phyloP scores from a whole-genome alignment of 1,140 invertebrate genomes.

The Archivesica marissinica region DNA sequence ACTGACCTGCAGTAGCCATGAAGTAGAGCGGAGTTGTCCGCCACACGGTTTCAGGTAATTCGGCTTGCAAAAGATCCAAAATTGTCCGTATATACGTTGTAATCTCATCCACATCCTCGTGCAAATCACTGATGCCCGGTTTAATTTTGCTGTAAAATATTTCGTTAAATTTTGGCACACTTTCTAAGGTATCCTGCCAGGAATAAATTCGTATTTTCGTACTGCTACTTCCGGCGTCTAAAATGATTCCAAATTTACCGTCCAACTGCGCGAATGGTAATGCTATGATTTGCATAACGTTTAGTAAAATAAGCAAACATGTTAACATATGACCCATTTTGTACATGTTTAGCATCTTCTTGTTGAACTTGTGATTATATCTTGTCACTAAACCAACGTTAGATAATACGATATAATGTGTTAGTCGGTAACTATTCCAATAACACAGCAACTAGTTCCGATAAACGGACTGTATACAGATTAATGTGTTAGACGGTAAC shows the following conservation, averaged over 20 bases:
- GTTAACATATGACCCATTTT: neutral
- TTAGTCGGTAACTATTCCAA: no score
- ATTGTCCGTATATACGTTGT: constrained; percentile 58
- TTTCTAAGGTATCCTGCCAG: constrained; percentile 30
- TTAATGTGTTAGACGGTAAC: no score
- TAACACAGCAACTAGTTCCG: no score
- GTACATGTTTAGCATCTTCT: neutral
- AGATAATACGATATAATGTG: no score
- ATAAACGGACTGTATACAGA: no score
- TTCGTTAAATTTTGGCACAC: constrained; percentile 49
- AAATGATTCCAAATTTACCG: constrained; percentile 66
- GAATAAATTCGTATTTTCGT: constrained; percentile 72
- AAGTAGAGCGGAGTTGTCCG: constrained; percentile 82
- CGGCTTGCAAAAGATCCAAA: constrained; percentile 68
- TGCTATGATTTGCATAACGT: neutral
- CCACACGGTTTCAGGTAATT: constrained; percentile 74
- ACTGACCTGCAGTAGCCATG: constrained; percentile 85
- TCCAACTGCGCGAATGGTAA: neutral
- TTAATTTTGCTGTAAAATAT: constrained; percentile 47
- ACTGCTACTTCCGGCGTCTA: constrained; percentile 74
- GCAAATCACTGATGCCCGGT: constrained; percentile 69
- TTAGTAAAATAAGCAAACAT: neutral
- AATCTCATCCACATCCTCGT: constrained; percentile 40
- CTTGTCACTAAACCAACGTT: no score
- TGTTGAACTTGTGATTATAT: neutral